Percentiles rank a stretch among this genome's conserved stretches.
phyloP scores from a whole-genome alignment of 1,140 invertebrate species.

The Hirudo medicinalis region DNA sequence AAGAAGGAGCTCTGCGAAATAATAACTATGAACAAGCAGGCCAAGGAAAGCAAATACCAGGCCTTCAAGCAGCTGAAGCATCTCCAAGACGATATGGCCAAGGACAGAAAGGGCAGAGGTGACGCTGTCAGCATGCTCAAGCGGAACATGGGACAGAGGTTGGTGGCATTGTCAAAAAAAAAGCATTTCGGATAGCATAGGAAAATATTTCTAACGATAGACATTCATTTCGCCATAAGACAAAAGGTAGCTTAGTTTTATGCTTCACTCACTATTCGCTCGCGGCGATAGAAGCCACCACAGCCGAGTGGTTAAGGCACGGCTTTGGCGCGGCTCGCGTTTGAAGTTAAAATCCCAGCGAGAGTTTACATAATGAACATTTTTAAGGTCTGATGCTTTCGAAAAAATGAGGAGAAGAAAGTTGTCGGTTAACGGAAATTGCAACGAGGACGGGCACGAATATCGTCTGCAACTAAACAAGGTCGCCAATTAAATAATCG shows the following conservation, averaged over 20 bases:
- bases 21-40: not conserved
- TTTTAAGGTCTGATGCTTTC: not conserved
- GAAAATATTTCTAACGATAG: too few relatives aligned
- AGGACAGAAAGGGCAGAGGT: not conserved
- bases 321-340: too few relatives aligned
- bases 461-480: not conserved
- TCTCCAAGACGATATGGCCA: not conserved
- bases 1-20: not conserved
- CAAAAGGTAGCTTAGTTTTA: too few relatives aligned
- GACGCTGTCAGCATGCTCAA: not conserved
- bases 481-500: not conserved
- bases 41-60: not conserved
- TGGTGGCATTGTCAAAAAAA: too few relatives aligned
- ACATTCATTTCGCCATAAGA: too few relatives aligned
- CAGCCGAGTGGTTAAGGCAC: too few relatives aligned
- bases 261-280: too few relatives aligned
- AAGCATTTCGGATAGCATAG: too few relatives aligned
- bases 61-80: conserved; percentile 8
- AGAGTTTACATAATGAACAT: not conserved
- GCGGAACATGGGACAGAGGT: not conserved
- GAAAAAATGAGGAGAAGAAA: conserved; percentile 3
- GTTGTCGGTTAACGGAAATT: not conserved
- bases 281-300: too few relatives aligned
- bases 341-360: too few relatives aligned
- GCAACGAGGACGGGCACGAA: not conserved